Percentiles rank a stretch among this genome's conserved stretches.
Conservation (phyloP, 2,888 invertebrate genomes). For the Drosophila koepferae region DNA sequence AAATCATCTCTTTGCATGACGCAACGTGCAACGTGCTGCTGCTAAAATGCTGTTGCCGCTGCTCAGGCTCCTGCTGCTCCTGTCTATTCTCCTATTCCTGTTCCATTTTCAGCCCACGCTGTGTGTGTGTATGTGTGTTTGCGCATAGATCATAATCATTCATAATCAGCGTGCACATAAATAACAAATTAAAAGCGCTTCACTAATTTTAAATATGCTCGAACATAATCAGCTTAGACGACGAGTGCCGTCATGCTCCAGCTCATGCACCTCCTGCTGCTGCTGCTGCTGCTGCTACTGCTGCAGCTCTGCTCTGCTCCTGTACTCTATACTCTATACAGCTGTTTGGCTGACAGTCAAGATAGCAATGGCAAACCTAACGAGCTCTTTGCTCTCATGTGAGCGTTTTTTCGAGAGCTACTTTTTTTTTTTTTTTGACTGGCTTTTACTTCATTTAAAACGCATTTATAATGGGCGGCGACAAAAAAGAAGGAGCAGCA, state of each 20-base stretch:
- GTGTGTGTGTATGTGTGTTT: conserved; percentile 47
- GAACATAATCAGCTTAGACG: conserved; percentile 80
- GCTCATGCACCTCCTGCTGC: conserved; percentile 4
- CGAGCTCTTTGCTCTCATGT: conserved; percentile 74
- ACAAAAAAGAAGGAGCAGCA: conserved; percentile 38
- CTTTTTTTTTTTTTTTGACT: conserved; percentile 55
- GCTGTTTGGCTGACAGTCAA: conserved; percentile 67
- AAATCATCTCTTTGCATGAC: conserved; percentile 25
- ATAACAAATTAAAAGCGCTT: conserved; percentile 81
- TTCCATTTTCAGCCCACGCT: conserved; percentile 20
- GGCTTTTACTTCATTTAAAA: conserved; percentile 81
- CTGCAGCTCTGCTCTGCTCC: conserved; percentile 3
- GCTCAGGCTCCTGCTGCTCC: conserved; percentile 9
- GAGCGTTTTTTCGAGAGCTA: conserved; percentile 47
- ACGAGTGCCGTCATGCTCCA: conserved; percentile 34
- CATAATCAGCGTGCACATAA: conserved; percentile 81
- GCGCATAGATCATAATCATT: conserved; percentile 81
- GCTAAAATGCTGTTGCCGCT: conserved; percentile 20
- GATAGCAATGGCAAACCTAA: conserved; percentile 76
- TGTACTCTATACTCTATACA: conserved; percentile 24
- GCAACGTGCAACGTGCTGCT: conserved; percentile 44
- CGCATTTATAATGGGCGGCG: conserved; percentile 77
- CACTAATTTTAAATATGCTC: conserved; percentile 82
- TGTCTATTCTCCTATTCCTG: conserved; percentile 1
- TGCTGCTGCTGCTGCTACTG: not conserved